phyloP scores from a whole-genome alignment of 2,797 vertebrate genomes.

The Acanthis flammea region DNA sequence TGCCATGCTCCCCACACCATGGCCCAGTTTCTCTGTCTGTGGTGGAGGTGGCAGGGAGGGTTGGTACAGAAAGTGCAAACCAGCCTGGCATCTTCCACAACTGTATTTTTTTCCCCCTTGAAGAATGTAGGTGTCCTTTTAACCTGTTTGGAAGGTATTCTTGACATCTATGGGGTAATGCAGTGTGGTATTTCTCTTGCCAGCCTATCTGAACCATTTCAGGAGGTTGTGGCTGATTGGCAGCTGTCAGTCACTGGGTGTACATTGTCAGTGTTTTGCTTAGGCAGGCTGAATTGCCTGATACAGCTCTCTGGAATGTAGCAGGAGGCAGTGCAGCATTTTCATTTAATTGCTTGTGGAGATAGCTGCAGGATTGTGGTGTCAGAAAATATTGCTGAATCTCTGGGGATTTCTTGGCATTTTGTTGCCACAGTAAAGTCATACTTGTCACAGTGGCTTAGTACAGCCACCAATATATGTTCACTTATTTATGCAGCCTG shows the following conservation, averaged over 20 bases:
- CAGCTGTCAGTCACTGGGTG: slow-evolving; percentile 27
- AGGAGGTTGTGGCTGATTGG: neutral
- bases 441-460: slow-evolving; percentile 49
- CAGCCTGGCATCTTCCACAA: neutral
- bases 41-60: neutral
- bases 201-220: neutral
- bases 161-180: neutral
- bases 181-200: neutral
- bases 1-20: fast-evolving
- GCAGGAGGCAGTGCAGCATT: slow-evolving; percentile 9
- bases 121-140: neutral
- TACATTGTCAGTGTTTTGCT: neutral
- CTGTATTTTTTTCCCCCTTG: neutral
- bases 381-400: slow-evolving; percentile 53
- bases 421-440: slow-evolving; percentile 64
- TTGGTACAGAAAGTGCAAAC: neutral
- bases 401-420: slow-evolving; percentile 40
- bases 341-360: slow-evolving; percentile 48
- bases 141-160: neutral
- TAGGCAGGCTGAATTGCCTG: neutral
- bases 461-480: neutral
- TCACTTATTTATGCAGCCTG: slow-evolving; percentile 1
- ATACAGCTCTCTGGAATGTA: neutral
- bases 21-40: neutral
- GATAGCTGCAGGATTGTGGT: slow-evolving; percentile 50